These are phyloP conservation scores for Battus philenor DNA, from an alignment of 1,140 invertebrate species.

Conservation along the genomic window DNA sequence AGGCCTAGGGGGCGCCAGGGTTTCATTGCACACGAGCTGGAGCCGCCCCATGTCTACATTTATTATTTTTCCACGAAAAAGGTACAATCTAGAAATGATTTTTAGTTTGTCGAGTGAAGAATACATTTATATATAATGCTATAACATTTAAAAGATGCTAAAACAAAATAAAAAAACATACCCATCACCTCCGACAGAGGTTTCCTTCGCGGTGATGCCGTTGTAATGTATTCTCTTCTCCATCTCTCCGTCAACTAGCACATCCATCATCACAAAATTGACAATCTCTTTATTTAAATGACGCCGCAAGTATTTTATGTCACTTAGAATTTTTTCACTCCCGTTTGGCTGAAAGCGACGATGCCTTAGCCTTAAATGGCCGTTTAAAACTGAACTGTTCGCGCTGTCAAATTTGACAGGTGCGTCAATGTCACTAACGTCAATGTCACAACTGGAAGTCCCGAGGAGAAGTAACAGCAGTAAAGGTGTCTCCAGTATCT, in stretches of 20 bases:
- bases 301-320: constrained; percentile 55
- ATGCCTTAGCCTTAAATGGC: constrained; percentile 23
- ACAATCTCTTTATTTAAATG: constrained; percentile 60
- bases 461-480: constrained; percentile 51
- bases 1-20: too few relatives aligned
- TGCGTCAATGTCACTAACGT: constrained; percentile 23
- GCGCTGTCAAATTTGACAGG: constrained; percentile 1
- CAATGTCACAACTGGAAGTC: constrained; percentile 49
- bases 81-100: too few relatives aligned
- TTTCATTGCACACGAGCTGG: too few relatives aligned
- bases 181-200: constrained; percentile 73
- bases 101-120: too few relatives aligned
- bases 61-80: too few relatives aligned
- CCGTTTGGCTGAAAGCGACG: constrained; percentile 14
- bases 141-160: neutral
- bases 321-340: constrained; percentile 38
- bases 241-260: constrained; percentile 78
- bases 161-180: constrained; percentile 38
- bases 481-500: constrained; percentile 46
- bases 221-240: constrained; percentile 78
- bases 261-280: constrained; percentile 78
- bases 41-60: too few relatives aligned
- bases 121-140: too few relatives aligned
- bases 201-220: constrained; percentile 80
- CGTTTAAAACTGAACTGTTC: constrained; percentile 9